Evolutionary conservation across 1,140 invertebrate genomes (phyloP), one percentile per base, ranked within the genome.

Genomic region (Bacillus rossius): DNA sequence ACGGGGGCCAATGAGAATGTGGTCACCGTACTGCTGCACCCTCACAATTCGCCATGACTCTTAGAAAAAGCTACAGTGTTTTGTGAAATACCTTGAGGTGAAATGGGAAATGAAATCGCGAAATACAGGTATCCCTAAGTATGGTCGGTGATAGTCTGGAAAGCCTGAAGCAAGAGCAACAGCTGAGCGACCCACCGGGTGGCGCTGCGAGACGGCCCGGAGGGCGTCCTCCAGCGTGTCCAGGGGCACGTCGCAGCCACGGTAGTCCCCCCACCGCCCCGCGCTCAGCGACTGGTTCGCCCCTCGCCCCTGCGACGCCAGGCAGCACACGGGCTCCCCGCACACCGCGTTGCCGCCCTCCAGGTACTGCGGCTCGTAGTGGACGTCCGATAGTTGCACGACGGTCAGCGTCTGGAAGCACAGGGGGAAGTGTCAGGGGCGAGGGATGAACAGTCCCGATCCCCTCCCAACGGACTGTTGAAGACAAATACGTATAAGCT

Each of bases 321-420:
- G 81, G 71, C 92, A 96, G 67, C 92, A 96, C 5, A 87, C 75
- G 3, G 88, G 88, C 63, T 89, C 83, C 3, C 75, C 76, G 67
- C 92, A 96, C 3, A 79, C 67, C 2, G 88, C 82, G 45, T 86
- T 82, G 0, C 83, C 77, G 14, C 82, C 80, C 1, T 77, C 69
- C 55, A 80, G 72, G 67, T 95, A 96, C 4, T 79, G 67, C 0
- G 84, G 81, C 71, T 94, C 91, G 53, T 88, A 82, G 69, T 95
- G 92, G 41, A 91, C 81, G 68, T 95, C 92, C 0, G 86, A 84
- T 40, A 94, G 68, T 34, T 94, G 86, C 8, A 91, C 74, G 19
- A 93, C 76, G 65, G 82, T 79, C 0, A 83, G 55, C 13, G 60
- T 34, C 29, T 34, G 29, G 29, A 34, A 34, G 5, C 4, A 10